phyloP scores from a whole-genome alignment of 2,113 vertebrate genomes.

The Sphyrna mokarran region DNA sequence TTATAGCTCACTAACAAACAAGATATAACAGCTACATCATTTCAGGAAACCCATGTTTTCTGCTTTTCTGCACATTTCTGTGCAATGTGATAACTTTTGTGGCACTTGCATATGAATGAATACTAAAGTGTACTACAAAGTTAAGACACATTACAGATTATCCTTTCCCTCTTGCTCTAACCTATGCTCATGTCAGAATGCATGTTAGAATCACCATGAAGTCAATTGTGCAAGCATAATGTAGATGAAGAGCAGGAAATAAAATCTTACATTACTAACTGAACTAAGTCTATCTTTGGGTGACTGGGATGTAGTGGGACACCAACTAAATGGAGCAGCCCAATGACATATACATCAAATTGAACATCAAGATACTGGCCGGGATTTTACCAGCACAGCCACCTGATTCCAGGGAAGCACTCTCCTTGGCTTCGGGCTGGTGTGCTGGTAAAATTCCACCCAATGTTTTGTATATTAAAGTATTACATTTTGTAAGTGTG shows the following conservation, averaged over 20 bases:
- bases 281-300: not conserved
- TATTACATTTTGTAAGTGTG: not conserved
- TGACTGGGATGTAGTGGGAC: not conserved
- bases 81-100: not conserved
- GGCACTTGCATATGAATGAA: not conserved
- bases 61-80: not conserved
- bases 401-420: no score
- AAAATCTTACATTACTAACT: not conserved
- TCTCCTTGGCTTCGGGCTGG: no score
- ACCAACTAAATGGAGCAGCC: not conserved
- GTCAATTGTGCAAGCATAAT: not conserved
- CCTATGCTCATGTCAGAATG: not conserved
- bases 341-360: not conserved
- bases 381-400: no score
- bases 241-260: not conserved
- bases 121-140: not conserved
- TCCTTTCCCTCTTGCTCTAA: not conserved
- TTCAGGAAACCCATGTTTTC: not conserved
- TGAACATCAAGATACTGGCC: not conserved
- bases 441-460: no score
- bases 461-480: not conserved
- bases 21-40: not conserved
- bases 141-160: not conserved
- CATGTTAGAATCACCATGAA: not conserved
- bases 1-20: not conserved